phyloP scores from a whole-genome alignment of 2,797 vertebrate species.

The Nothura maculosa region DNA sequence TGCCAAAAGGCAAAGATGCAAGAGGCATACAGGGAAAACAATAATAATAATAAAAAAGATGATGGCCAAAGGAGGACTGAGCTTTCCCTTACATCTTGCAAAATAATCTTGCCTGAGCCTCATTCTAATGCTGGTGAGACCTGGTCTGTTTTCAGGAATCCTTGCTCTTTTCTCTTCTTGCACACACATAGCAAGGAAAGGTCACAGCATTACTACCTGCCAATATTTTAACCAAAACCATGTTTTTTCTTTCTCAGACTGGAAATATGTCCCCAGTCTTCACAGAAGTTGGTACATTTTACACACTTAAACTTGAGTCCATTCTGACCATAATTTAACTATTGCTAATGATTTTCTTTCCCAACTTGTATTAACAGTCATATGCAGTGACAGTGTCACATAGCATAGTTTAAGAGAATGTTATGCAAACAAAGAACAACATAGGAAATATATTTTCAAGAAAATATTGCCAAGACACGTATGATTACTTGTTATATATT shows the following conservation, averaged over 20 bases:
- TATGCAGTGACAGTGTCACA: not conserved
- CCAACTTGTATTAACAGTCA: not conserved
- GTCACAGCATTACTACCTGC: not conserved
- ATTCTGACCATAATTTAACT: not conserved
- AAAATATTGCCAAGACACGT: not conserved
- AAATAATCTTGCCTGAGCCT: not conserved
- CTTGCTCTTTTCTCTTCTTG: accelerated
- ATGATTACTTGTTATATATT: not conserved
- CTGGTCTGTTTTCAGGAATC: accelerated
- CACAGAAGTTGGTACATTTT: not conserved
- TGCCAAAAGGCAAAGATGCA: not conserved
- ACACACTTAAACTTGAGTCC: accelerated
- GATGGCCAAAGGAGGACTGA: not conserved
- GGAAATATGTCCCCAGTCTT: not conserved
- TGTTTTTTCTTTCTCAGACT: not conserved
- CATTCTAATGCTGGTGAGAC: accelerated
- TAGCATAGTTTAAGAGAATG: not conserved
- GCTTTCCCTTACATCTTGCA: not conserved
- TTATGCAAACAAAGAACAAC: not conserved
- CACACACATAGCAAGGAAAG: not conserved
- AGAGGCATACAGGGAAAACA: not conserved
- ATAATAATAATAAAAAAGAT: too few relatives aligned
- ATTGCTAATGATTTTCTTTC: not conserved
- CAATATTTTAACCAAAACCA: not conserved
- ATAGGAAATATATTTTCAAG: not conserved